Percentiles rank a stretch among this genome's conserved stretches.
Conservation (phyloP, 2,113 vertebrate genomes). For the Lepidothrix coronata region DNA sequence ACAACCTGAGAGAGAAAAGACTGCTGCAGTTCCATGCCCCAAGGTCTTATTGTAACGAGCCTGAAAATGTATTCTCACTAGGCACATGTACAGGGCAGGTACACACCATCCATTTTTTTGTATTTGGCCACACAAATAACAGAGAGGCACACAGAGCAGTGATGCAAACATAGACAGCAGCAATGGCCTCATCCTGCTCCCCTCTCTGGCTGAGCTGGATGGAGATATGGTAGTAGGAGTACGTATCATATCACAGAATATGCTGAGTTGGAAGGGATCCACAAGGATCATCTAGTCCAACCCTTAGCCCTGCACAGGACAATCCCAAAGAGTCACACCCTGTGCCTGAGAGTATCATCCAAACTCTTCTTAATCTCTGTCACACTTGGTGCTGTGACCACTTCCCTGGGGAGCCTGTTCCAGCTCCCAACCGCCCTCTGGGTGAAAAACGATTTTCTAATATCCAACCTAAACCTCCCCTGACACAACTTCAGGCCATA, state of each 20-base stretch:
- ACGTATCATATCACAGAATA: too few relatives aligned
- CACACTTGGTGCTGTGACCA: too few relatives aligned
- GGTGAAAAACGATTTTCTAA: background rate
- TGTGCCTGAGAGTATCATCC: too few relatives aligned
- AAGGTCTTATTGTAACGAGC: background rate
- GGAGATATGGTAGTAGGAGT: background rate
- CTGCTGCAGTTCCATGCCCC: background rate
- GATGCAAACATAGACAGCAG: background rate
- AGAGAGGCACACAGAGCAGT: background rate
- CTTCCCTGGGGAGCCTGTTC: too few relatives aligned
- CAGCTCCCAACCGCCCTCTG: background rate
- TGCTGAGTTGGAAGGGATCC: too few relatives aligned
- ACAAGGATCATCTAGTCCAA: too few relatives aligned
- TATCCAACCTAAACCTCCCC: background rate
- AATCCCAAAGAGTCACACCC: too few relatives aligned
- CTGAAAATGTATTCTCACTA: background rate
- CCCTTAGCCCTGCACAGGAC: too few relatives aligned
- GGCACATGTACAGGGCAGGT: background rate
- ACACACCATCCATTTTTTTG: too few relatives aligned
- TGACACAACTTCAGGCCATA: background rate
- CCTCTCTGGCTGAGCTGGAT: background rate
- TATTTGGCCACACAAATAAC: background rate
- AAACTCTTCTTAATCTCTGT: too few relatives aligned
- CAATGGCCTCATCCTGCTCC: background rate
- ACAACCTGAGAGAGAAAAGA: background rate